Conservation (phyloP, 2,888 invertebrate genomes). For the Clitarchus hookeri region DNA sequence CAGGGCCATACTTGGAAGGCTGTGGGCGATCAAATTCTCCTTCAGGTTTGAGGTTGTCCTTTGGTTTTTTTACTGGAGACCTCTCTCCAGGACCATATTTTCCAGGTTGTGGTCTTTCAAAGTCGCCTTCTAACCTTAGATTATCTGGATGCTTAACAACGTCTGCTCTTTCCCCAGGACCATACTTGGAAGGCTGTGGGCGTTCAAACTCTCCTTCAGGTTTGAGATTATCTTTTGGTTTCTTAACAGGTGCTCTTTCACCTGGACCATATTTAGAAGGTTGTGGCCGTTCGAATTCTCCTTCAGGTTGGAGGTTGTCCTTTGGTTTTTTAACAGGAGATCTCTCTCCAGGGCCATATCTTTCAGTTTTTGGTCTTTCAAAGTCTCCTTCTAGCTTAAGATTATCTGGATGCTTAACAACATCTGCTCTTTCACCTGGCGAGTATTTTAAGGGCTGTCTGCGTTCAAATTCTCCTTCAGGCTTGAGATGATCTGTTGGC, state of each 20-base stretch:
- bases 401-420: constrained; percentile 68
- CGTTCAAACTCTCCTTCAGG: constrained; percentile 63
- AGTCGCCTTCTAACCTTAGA: constrained; percentile 58
- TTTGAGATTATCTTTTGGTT: constrained; percentile 56
- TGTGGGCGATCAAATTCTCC: constrained; percentile 52
- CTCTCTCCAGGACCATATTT: constrained; percentile 47
- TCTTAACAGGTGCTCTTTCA: constrained; percentile 51
- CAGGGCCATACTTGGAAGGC: constrained; percentile 55
- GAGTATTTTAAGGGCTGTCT: constrained; percentile 54
- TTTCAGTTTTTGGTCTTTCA: constrained; percentile 49
- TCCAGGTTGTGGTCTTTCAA: constrained; percentile 37
- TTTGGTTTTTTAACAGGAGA: constrained; percentile 43
- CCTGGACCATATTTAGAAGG: constrained; percentile 48
- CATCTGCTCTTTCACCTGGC: constrained; percentile 64
- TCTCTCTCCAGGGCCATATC: constrained; percentile 42
- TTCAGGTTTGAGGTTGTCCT: constrained; percentile 44
- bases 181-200: constrained; percentile 51
- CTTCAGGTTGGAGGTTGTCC: constrained; percentile 51
- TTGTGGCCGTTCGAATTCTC: constrained; percentile 48
- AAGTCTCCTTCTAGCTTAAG: constrained; percentile 50
- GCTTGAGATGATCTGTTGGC: constrained; percentile 51
- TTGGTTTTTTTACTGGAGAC: constrained; percentile 47
- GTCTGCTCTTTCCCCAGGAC: constrained; percentile 53
- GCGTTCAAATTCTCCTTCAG: constrained; percentile 58
- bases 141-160: constrained; percentile 55